Conservation (phyloP, 2,113 vertebrate genomes). For the cat (Felis catus) region DNA sequence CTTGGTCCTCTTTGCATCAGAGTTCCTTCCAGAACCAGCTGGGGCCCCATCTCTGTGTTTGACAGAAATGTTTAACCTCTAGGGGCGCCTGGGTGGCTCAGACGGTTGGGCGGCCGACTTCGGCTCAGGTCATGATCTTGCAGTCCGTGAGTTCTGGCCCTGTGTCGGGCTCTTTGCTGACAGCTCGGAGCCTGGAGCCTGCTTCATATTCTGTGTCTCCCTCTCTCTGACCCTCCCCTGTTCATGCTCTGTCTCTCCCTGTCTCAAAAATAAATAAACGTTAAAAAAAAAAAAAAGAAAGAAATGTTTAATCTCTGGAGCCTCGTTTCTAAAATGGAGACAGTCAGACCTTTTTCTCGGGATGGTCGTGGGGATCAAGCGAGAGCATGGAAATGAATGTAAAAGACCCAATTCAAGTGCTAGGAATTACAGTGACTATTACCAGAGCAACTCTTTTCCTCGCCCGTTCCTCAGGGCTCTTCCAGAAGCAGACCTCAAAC, state of each 20-base stretch:
- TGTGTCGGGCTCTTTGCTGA: too few relatives aligned
- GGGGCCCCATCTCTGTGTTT: neutral
- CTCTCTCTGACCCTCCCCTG: too few relatives aligned
- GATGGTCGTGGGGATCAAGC: neutral
- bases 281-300: neutral
- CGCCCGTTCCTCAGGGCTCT: neutral
- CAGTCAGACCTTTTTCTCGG: neutral
- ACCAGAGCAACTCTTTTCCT: neutral
- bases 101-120: too few relatives aligned
- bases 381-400: neutral
- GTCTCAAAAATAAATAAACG: too few relatives aligned
- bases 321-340: neutral
- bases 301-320: neutral
- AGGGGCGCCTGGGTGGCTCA: too few relatives aligned
- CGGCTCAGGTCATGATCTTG: too few relatives aligned
- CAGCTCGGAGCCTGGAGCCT: too few relatives aligned
- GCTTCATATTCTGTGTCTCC: too few relatives aligned
- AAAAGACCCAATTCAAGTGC: neutral
- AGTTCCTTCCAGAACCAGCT: neutral
- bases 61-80: neutral
- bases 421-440: neutral
- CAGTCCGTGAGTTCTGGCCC: too few relatives aligned
- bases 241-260: too few relatives aligned
- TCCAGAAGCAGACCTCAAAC: neutral
- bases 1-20: accelerated